These are phyloP conservation scores for Gasteruption jaculator DNA, from an alignment of 2,888 invertebrate genomes.

Conservation along the genomic window DNA sequence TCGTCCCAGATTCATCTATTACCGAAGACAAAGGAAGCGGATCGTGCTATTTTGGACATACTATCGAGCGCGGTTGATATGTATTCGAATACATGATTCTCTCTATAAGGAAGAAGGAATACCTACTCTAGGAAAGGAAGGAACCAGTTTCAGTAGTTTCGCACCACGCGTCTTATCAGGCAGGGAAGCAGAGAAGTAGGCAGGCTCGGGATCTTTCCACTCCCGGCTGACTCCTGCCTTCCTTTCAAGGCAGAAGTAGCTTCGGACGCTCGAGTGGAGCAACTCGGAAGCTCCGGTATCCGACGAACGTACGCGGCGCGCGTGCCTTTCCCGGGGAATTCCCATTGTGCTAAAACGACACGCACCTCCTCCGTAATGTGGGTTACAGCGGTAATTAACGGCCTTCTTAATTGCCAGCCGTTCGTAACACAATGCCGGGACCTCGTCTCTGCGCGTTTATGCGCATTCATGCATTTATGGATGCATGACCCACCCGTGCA, in stretches of 20 bases:
- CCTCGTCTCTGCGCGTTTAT: no score
- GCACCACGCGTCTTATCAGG: no score
- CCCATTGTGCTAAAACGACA: conserved; percentile 23
- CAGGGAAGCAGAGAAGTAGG: no score
- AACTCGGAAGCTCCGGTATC: conserved; percentile 17
- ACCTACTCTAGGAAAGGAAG: conserved; percentile 1
- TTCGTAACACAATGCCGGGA: conserved; percentile 17
- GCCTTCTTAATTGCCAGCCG: conserved; percentile 23
- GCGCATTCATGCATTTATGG: no score
- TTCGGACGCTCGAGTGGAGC: conserved; percentile 2
- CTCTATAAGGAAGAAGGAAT: conserved; percentile 9
- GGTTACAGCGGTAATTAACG: conserved; percentile 30
- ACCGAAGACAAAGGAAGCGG: conserved; percentile 22
- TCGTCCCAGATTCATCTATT: conserved; percentile 15
- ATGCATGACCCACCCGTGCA: no score
- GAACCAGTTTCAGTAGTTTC: no score
- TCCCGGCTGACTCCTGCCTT: no score
- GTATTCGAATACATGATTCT: conserved; percentile 20
- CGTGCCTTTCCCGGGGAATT: conserved; percentile 24
- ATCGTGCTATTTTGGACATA: conserved; percentile 24
- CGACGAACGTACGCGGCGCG: conserved; percentile 22
- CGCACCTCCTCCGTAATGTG: conserved; percentile 21
- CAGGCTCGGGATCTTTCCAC: no score
- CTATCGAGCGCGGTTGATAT: conserved; percentile 23
- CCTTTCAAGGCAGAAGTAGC: no score